Evolutionary conservation across 2,888 invertebrate genomes (phyloP).

Genomic region (Pseudolycoriella hygida): DNA sequence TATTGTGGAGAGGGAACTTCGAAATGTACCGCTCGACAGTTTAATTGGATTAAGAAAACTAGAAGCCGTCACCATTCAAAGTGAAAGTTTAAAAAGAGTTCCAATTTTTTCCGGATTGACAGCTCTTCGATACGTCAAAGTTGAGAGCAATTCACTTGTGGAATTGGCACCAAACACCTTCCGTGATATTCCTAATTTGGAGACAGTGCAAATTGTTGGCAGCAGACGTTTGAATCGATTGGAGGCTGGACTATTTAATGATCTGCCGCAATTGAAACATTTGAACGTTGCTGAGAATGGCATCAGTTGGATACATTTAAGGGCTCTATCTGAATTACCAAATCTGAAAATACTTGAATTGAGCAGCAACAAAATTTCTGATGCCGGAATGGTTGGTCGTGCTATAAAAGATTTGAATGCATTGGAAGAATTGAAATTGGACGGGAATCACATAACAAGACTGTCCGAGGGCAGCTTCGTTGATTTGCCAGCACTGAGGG

Average conservation of each 20-base stretch:
- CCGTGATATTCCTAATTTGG: constrained; percentile 49
- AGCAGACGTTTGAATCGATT: constrained; percentile 46
- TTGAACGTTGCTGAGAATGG: constrained; percentile 64
- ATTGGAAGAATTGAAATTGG: constrained; percentile 49
- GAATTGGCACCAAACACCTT: constrained; percentile 52
- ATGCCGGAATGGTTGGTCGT: constrained; percentile 67
- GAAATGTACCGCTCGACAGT: constrained; percentile 63
- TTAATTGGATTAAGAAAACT: constrained; percentile 53
- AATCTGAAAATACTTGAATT: constrained; percentile 49
- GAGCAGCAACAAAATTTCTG: constrained; percentile 51
- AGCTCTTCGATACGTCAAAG: constrained; percentile 53
- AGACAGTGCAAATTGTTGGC: constrained; percentile 55
- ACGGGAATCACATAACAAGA: constrained; percentile 50
- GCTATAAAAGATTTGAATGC: constrained; percentile 58
- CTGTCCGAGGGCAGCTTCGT: constrained; percentile 64
- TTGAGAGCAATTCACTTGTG: constrained; percentile 47
- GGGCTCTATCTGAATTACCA: constrained; percentile 51
- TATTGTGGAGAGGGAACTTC: constrained; percentile 65
- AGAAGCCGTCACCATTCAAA: constrained; percentile 70
- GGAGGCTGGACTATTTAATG: constrained; percentile 55
- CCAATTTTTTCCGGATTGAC: constrained; percentile 54
- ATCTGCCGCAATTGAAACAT: constrained; percentile 45
- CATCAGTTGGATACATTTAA: constrained; percentile 58
- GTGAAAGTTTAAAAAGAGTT: constrained; percentile 53
- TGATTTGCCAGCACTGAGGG: constrained; percentile 51